Conservation (phyloP, 2,797 vertebrate genomes). For the Tapirus indicus region DNA sequence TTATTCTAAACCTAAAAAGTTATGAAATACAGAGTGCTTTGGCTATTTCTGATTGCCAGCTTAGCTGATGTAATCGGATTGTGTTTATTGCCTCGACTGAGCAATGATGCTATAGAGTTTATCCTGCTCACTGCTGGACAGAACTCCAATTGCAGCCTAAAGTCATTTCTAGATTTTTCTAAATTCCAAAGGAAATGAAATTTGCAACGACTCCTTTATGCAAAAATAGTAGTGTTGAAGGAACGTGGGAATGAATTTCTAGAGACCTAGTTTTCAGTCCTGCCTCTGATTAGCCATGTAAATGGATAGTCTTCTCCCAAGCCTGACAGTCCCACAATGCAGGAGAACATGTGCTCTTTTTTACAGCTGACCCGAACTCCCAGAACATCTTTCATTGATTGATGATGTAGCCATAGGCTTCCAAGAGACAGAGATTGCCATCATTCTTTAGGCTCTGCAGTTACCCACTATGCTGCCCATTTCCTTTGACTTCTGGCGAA, state of each 20-base stretch:
- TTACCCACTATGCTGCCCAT: not conserved
- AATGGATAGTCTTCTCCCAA: not conserved
- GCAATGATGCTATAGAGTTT: not conserved
- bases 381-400: not conserved
- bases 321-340: not conserved
- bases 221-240: conserved; percentile 33
- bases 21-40: conserved; percentile 37
- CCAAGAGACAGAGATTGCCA: not conserved
- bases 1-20: conserved; percentile 53
- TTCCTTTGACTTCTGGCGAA: not conserved
- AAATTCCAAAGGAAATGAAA: conserved; percentile 66
- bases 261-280: conserved; percentile 3
- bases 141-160: conserved; percentile 14
- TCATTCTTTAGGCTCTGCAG: not conserved
- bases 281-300: not conserved
- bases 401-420: not conserved
- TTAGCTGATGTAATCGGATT: conserved; percentile 52
- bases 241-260: not conserved
- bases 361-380: not conserved
- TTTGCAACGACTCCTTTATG: conserved; percentile 35
- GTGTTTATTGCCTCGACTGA: conserved; percentile 40
- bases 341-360: not conserved
- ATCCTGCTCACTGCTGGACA: conserved; percentile 11
- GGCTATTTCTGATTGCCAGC: conserved; percentile 34
- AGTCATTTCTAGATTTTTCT: conserved; percentile 58